phyloP scores from a whole-genome alignment of 2,113 vertebrate species.

The Meriones unguiculatus region DNA sequence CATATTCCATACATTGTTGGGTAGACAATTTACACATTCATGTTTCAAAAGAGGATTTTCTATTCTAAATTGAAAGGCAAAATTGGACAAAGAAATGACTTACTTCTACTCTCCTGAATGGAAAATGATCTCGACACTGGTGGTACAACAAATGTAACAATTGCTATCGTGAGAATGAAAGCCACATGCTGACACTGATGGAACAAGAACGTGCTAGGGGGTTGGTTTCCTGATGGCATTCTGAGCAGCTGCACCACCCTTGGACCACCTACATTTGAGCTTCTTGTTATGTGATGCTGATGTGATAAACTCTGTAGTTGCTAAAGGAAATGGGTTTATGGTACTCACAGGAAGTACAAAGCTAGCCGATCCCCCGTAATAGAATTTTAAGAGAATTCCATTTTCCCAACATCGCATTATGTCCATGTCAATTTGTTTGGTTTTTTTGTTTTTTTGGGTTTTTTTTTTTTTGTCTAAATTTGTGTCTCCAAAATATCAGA shows the following conservation, averaged over 20 bases:
- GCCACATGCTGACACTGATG: background rate
- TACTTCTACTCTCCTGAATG: background rate
- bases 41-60: background rate
- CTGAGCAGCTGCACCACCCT: background rate
- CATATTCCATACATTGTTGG: background rate
- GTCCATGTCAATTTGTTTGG: background rate
- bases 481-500: background rate
- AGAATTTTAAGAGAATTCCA: conserved; percentile 21
- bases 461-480: conserved; percentile 11
- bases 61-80: background rate
- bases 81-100: background rate
- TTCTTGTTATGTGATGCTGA: background rate
- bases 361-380: background rate
- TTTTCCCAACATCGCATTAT: background rate
- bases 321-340: conserved; percentile 4
- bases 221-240: background rate
- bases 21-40: background rate
- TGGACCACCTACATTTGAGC: background rate
- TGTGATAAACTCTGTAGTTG: background rate
- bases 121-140: background rate
- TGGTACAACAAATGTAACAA: background rate
- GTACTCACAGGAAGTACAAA: background rate
- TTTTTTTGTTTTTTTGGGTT: conserved; percentile 40
- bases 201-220: background rate
- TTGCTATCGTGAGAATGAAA: background rate